Percentiles rank a stretch among this genome's conserved stretches.
These are phyloP conservation scores for Microcebus tavaratra DNA, from an alignment of 2,113 vertebrate genomes.

Conservation along the genomic window DNA sequence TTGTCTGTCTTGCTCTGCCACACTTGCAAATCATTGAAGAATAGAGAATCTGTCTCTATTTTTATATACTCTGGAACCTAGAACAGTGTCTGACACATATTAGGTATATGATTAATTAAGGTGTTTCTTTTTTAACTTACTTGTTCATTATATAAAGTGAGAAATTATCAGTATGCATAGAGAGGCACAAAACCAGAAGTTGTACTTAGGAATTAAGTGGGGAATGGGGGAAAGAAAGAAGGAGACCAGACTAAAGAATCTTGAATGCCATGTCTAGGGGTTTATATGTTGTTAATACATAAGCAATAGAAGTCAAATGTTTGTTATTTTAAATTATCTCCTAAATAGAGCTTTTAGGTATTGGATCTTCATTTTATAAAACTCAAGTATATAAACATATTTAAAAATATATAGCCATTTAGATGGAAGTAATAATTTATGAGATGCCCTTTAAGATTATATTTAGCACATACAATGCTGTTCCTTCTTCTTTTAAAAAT, in stretches of 20 bases:
- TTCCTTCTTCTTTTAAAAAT: constrained; percentile 39
- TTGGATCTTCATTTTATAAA: background rate
- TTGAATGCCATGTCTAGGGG: background rate
- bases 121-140: background rate
- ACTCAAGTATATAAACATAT: background rate
- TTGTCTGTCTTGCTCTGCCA: background rate
- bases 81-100: background rate
- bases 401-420: constrained; percentile 7
- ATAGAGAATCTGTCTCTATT: background rate
- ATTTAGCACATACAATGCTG: background rate
- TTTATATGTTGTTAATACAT: background rate
- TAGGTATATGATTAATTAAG: background rate
- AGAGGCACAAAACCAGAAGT: background rate
- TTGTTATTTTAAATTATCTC: background rate
- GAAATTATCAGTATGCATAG: background rate
- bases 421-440: constrained; percentile 23
- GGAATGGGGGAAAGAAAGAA: background rate
- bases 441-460: background rate
- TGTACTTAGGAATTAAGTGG: background rate
- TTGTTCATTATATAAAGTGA: background rate
- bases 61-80: background rate
- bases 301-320: background rate
- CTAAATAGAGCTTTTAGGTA: background rate
- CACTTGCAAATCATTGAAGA: background rate
- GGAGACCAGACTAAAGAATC: background rate